A percentile compares a stretch with the other conserved stretches of the same genome.
Conservation (phyloP, 2,797 vertebrate species). For the Molossus molossus region DNA sequence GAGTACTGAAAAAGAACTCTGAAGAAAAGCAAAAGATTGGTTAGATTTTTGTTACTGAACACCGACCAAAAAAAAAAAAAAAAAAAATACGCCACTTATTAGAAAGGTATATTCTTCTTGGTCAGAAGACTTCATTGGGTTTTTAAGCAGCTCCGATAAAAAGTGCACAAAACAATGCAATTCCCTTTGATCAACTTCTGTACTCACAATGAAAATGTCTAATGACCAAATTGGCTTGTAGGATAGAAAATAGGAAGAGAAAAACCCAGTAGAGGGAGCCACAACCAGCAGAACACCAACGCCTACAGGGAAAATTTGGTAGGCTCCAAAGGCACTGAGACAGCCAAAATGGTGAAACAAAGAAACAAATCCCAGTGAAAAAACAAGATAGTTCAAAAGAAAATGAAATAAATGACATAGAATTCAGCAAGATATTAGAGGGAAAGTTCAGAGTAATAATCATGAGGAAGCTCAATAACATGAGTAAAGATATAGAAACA, state of each 20-base stretch:
- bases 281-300: no score
- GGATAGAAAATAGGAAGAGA: neutral
- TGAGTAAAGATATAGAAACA: no score
- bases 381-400: no score
- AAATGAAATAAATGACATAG: no score
- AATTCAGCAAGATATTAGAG: no score
- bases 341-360: no score
- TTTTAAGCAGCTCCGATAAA: slow-evolving; percentile 7
- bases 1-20: neutral
- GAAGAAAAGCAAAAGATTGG: neutral
- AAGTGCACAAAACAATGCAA: neutral
- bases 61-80: neutral
- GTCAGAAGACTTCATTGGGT: neutral
- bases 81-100: neutral
- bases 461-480: no score
- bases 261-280: no score
- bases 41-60: neutral
- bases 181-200: slow-evolving; percentile 25
- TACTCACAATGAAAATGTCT: neutral
- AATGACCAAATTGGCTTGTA: neutral
- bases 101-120: neutral
- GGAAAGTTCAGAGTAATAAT: no score
- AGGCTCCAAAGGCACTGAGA: no score
- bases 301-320: no score
- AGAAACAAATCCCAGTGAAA: no score